Evolutionary conservation across 2,888 invertebrate genomes (phyloP).

Genomic region (Hypena proboscidalis): DNA sequence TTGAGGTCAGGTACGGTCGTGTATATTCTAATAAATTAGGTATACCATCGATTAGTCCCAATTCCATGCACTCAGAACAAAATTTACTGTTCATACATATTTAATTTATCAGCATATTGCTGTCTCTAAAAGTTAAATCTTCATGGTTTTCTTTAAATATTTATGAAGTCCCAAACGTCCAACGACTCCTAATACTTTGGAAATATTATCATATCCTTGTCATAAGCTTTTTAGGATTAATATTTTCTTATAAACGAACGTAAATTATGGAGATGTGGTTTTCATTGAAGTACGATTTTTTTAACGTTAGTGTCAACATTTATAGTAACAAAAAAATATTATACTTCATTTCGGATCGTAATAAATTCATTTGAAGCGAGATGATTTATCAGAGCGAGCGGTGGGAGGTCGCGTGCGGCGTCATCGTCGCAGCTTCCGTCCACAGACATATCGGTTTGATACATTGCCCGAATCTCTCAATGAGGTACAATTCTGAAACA

Average conservation of each 20-base stretch:
- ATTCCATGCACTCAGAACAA: constrained; percentile 7
- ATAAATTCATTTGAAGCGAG: constrained; percentile 69
- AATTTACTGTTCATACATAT: constrained; percentile 36
- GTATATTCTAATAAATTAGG: too few relatives aligned
- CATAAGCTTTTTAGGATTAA: constrained; percentile 57
- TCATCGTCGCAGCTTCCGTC: constrained; percentile 64
- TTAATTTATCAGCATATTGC: constrained; percentile 49
- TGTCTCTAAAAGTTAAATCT: constrained; percentile 66
- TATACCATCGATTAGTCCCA: background rate
- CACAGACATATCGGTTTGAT: constrained; percentile 70
- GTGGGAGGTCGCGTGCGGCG: constrained; percentile 59
- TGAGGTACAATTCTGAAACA: constrained; percentile 63
- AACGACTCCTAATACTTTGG: constrained; percentile 69
- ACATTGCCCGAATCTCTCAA: constrained; percentile 70
- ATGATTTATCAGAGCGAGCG: constrained; percentile 70
- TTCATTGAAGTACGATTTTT: too few relatives aligned
- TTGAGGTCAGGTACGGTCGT: too few relatives aligned
- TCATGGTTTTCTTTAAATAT: constrained; percentile 73
- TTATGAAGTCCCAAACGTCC: constrained; percentile 70
- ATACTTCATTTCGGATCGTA: constrained; percentile 56
- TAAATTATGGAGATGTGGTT: too few relatives aligned
- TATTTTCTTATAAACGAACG: constrained; percentile 48
- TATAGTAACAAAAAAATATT: constrained; percentile 51
- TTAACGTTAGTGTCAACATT: constrained; percentile 1
- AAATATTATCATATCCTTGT: constrained; percentile 68